Percentiles rank a stretch among this genome's conserved stretches.
phyloP scores from a whole-genome alignment of 2,797 vertebrate genomes.

The Pristis pectinata region DNA sequence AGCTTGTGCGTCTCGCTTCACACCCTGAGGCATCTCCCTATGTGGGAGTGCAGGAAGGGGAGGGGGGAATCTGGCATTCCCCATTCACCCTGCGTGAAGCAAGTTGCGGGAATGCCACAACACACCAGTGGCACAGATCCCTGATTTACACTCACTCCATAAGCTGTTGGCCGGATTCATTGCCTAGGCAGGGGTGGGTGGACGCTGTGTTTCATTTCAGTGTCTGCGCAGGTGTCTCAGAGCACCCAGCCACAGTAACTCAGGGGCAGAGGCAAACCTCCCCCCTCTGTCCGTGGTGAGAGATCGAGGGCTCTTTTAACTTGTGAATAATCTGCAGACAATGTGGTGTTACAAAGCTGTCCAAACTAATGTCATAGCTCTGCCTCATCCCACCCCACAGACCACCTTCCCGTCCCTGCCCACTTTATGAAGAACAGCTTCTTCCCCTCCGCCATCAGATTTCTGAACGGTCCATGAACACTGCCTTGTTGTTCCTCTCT shows the following conservation, averaged over 20 bases:
- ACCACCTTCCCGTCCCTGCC: conserved; percentile 59
- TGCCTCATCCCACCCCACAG: conserved; percentile 53
- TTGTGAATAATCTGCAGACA: conserved; percentile 82
- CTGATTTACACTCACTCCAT: conserved; percentile 63
- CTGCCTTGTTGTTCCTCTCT: too few relatives aligned
- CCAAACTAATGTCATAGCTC: conserved; percentile 63
- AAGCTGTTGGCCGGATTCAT: conserved; percentile 73
- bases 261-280: conserved; percentile 41
- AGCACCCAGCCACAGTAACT: conserved; percentile 55
- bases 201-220: conserved; percentile 48
- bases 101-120: too few relatives aligned
- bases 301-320: conserved; percentile 50
- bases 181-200: conserved; percentile 47
- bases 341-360: conserved; percentile 70
- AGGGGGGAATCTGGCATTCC: too few relatives aligned
- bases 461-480: too few relatives aligned
- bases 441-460: too few relatives aligned
- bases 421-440: conserved; percentile 76
- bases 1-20: too few relatives aligned
- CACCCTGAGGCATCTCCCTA: too few relatives aligned
- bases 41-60: too few relatives aligned
- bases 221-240: conserved; percentile 62
- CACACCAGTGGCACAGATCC: conserved; percentile 37
- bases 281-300: background rate
- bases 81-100: too few relatives aligned